phyloP scores from a whole-genome alignment of 2,797 vertebrate species.

The Delichon dasypus region DNA sequence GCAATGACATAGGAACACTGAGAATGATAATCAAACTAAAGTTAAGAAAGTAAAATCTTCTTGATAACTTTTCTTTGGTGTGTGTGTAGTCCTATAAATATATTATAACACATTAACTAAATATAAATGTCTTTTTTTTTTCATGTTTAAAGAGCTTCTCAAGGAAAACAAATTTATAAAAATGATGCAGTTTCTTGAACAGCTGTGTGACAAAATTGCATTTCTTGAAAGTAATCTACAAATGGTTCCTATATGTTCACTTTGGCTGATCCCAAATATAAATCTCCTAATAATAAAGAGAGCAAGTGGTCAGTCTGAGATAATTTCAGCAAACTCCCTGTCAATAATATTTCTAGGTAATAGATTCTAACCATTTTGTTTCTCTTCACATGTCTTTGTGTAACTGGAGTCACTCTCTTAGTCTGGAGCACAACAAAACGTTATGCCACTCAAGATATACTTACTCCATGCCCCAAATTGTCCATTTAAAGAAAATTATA shows the following conservation, averaged over 20 bases:
- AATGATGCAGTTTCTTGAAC: neutral
- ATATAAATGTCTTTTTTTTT: neutral
- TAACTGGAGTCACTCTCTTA: neutral
- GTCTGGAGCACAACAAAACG: neutral
- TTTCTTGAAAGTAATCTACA: neutral
- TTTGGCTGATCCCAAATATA: neutral
- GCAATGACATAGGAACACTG: neutral
- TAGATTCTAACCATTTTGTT: neutral
- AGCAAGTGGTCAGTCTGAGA: neutral
- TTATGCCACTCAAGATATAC: neutral
- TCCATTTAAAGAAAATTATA: neutral
- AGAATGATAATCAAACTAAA: neutral
- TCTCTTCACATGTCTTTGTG: neutral
- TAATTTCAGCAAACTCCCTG: neutral
- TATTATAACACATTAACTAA: neutral
- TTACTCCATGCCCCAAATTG: neutral
- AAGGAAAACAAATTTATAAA: neutral
- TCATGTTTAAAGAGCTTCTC: neutral
- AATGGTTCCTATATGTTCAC: neutral
- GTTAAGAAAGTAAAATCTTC: neutral
- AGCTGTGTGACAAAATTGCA: neutral
- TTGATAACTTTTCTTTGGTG: neutral
- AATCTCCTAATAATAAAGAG: neutral
- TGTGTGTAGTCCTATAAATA: neutral
- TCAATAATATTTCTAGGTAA: neutral